A percentile compares a stretch with the other conserved stretches of the same genome.
Evolutionary conservation across 2,113 vertebrate species (phyloP).

Genomic region (Lepisosteus oculatus): DNA sequence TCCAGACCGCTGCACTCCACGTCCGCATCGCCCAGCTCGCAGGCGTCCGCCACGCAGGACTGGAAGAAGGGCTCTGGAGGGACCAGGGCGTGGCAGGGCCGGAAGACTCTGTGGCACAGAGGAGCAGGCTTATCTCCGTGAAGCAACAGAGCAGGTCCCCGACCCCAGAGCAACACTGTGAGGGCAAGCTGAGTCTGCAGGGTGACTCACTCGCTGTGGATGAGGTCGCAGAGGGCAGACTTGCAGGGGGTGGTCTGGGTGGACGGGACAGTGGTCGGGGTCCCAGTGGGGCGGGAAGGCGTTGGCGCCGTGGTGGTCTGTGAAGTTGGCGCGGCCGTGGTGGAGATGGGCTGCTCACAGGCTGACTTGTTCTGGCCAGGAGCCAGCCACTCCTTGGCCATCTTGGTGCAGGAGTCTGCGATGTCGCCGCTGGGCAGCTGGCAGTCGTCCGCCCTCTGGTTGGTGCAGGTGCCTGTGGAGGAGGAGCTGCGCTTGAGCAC

Average conservation of each 20-base stretch:
- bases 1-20: constrained; percentile 71
- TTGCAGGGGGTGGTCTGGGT: neutral
- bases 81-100: neutral
- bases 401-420: constrained; percentile 45
- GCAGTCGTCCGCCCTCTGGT: constrained; percentile 2
- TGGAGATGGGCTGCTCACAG: neutral
- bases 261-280: neutral
- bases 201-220: neutral
- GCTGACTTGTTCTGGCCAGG: neutral
- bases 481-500: too few relatives aligned
- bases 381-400: neutral
- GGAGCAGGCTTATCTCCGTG: neutral
- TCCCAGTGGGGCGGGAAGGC: too few relatives aligned
- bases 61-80: constrained; percentile 46
- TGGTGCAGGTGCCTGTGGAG: neutral
- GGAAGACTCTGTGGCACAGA: neutral
- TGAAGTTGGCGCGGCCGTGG: neutral
- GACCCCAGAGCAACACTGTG: neutral
- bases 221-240: neutral
- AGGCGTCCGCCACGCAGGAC: constrained; percentile 67
- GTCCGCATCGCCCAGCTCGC: constrained; percentile 33
- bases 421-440: constrained; percentile 67
- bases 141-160: too few relatives aligned
- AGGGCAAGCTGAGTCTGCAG: neutral
- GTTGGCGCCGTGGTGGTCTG: neutral